Conservation (phyloP, 2,888 invertebrate genomes). For the Drosophila paucipuncta region DNA sequence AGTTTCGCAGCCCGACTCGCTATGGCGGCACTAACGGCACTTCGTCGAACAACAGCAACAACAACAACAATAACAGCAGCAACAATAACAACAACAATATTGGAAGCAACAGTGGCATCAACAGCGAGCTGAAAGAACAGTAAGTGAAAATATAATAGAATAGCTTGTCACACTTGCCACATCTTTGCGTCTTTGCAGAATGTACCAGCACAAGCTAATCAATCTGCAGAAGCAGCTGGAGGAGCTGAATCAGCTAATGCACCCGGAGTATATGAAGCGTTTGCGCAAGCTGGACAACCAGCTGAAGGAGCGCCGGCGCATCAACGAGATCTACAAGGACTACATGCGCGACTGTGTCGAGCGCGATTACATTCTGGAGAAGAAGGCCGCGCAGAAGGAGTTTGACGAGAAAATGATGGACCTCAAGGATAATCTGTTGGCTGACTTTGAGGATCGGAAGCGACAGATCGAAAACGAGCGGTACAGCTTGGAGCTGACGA, state of each 20-base stretch:
- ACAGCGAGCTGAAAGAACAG: constrained; percentile 85
- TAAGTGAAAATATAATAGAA: constrained; percentile 55
- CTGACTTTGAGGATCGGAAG: constrained; percentile 96
- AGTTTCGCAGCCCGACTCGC: constrained; percentile 88
- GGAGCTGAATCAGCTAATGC: constrained; percentile 93
- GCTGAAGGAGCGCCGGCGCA: constrained; percentile 91
- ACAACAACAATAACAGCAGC: constrained; percentile 27
- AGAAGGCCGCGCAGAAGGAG: constrained; percentile 95
- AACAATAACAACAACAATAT: constrained; percentile 36
- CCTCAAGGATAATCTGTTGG: constrained; percentile 93
- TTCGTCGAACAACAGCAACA: constrained; percentile 56
- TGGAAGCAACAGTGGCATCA: constrained; percentile 81
- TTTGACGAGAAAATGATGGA: constrained; percentile 97
- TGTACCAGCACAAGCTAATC: constrained; percentile 96
- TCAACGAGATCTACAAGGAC: constrained; percentile 92
- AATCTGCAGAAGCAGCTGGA: constrained; percentile 95
- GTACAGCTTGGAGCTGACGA: constrained; percentile 94
- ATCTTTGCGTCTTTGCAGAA: constrained; percentile 86
- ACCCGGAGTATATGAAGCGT: constrained; percentile 94
- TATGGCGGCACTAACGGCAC: constrained; percentile 72
- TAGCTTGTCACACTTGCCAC: neutral
- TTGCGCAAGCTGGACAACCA: constrained; percentile 93
- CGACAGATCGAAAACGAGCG: constrained; percentile 95
- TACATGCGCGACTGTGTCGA: constrained; percentile 95
- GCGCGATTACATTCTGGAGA: constrained; percentile 94